These are phyloP conservation scores for Aphaenogaster rudis DNA, from an alignment of 1,140 invertebrate species.

Conservation along the genomic window DNA sequence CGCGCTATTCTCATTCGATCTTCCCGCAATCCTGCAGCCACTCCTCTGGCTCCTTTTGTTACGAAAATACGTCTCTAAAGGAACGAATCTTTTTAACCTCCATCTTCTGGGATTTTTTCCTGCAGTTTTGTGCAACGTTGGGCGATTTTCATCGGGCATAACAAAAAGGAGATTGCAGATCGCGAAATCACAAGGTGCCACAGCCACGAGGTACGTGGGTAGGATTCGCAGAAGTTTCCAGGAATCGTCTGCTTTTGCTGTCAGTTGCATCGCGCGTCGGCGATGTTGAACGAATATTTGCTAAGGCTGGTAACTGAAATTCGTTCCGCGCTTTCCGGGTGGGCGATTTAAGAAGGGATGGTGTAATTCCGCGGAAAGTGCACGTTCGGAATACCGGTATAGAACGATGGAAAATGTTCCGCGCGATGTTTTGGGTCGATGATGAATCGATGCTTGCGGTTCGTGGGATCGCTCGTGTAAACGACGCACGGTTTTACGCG, in stretches of 20 bases:
- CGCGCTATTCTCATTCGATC: neutral
- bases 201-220: conserved; percentile 70
- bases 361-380: conserved; percentile 66
- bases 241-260: conserved; percentile 64
- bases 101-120: neutral
- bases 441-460: conserved; percentile 48
- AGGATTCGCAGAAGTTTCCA: conserved; percentile 64
- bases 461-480: conserved; percentile 36
- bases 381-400: conserved; percentile 54
- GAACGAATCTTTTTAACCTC: conserved; percentile 16
- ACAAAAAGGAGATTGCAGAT: conserved; percentile 66
- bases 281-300: conserved; percentile 75
- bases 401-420: conserved; percentile 31
- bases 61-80: conserved; percentile 18
- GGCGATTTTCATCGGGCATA: conserved; percentile 64
- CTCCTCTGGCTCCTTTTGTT: neutral
- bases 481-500: conserved; percentile 43
- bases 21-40: neutral
- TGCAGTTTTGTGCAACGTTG: conserved; percentile 12
- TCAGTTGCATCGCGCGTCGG: conserved; percentile 73
- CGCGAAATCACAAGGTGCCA: conserved; percentile 75
- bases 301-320: conserved; percentile 74
- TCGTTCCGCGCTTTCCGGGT: conserved; percentile 64
- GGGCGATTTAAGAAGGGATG: conserved; percentile 66
- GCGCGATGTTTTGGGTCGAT: conserved; percentile 56